These are phyloP conservation scores for Atta colombica DNA, from an alignment of 1,140 invertebrate species.

Conservation along the genomic window DNA sequence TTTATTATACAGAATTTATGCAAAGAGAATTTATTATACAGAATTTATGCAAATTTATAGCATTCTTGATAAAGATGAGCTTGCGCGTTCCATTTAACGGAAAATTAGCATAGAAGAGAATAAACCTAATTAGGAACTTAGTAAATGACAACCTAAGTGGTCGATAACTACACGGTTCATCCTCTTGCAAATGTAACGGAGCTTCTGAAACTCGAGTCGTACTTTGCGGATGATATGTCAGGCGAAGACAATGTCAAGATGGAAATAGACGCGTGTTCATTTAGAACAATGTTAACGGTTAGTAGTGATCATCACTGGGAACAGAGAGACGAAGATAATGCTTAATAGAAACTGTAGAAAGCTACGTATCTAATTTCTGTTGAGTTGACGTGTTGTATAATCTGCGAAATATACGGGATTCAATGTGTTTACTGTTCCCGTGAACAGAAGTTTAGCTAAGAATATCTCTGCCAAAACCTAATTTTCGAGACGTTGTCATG, in stretches of 20 bases:
- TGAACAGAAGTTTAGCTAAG: not conserved
- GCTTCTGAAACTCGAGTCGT: slow-evolving; percentile 22
- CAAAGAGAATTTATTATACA: too few species aligned
- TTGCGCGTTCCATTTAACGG: not conserved
- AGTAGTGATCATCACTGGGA: slow-evolving; percentile 5
- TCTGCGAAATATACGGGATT: not conserved
- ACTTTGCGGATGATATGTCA: slow-evolving; percentile 11
- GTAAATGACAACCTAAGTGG: slow-evolving; percentile 5
- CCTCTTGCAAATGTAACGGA: not conserved
- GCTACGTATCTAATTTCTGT: slow-evolving; percentile 10
- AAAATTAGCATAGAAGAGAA: slow-evolving; percentile 24
- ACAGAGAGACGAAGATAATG: slow-evolving; percentile 3
- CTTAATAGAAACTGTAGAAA: slow-evolving; percentile 40
- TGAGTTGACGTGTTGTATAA: not conserved
- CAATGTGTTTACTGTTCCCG: not conserved
- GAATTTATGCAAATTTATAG: not conserved
- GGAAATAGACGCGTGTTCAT: slow-evolving; percentile 42
- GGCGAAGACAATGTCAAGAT: slow-evolving; percentile 53
- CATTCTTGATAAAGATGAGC: not conserved
- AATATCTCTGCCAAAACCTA: not conserved
- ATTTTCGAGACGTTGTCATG: not conserved
- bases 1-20: not conserved
- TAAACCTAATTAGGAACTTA: slow-evolving; percentile 31
- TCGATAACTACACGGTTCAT: slow-evolving; percentile 49
- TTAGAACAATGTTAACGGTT: slow-evolving; percentile 36